Evolutionary conservation across 2,888 invertebrate species (phyloP), one percentile per base, ranked within the genome.

Genomic region (Aelia acuminata): DNA sequence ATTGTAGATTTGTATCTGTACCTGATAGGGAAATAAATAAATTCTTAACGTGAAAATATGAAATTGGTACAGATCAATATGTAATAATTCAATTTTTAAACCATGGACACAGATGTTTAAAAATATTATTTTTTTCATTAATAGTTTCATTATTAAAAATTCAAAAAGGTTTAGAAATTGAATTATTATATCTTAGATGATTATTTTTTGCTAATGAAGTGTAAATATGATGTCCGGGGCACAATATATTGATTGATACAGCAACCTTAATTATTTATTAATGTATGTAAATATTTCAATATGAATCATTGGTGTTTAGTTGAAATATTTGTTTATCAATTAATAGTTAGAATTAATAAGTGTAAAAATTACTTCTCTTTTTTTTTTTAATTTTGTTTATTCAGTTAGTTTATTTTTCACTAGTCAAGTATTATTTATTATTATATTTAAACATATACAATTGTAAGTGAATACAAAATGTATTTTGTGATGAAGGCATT

Each of bases 81-180:
- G 49, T 84, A 48, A 53, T 53, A 85, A 85, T 85, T 85, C 85
- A 85, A 53, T 85, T 85, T 53, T 57, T 53, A n/a, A 85, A 85
- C 57, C 57, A 18, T 31, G 48, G 20, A 20, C 80, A 35, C 5
- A 20, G 35, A 43, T 3, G 75, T 35, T 22, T 75, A 75, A 39
- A 75, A 75, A 39, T 75, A 80, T n/a, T 43, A 80, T 39, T 80
- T 39, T 80, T 43, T 31, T 31, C 26, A 43, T 22, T n/a, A 11
- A 18, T 15, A 35, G 18, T 10, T 8, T 75, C 35, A 2, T 47
- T 11, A n/a, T 47, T 0, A n/a, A 39, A 80, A 80, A 43, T 80
- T 39, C 43, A 47, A 80, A 80, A 39, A n/a, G n/a, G 80, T 80
- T 80, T 80, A n/a, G 22, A 80, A 47, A 43, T 80, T 80, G 80